Conservation (phyloP, 2,888 invertebrate species). For the Torymus tubicola region DNA sequence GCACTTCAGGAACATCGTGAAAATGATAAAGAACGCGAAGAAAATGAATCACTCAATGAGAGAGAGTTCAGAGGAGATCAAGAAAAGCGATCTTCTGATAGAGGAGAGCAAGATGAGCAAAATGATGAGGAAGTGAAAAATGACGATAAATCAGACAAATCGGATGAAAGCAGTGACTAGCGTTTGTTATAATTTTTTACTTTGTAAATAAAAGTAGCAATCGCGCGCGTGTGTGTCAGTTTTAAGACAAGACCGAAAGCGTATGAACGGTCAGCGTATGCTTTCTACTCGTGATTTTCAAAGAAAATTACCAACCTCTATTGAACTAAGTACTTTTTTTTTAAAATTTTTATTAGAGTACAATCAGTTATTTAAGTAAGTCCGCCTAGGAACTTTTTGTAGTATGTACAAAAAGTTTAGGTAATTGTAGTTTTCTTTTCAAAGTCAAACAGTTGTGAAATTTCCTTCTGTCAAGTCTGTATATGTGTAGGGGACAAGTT, state of each 20-base stretch:
- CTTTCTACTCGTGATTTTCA: constrained; percentile 43
- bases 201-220: constrained; percentile 56
- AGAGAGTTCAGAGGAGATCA: no score
- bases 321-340: constrained; percentile 43
- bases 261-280: constrained; percentile 48
- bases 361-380: constrained; percentile 43
- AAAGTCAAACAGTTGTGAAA: constrained; percentile 14
- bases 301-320: constrained; percentile 32
- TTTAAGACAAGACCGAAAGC: constrained; percentile 33
- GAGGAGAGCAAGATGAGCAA: no score
- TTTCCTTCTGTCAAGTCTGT: constrained; percentile 17
- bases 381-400: constrained; percentile 20
- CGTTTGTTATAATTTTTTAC: constrained; percentile 59
- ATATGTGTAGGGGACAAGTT: constrained; percentile 7
- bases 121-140: no score
- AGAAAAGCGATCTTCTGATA: no score
- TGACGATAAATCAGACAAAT: constrained; percentile 5
- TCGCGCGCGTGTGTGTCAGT: constrained; percentile 47
- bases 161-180: constrained; percentile 71
- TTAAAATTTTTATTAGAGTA: constrained; percentile 50
- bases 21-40: no score
- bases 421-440: constrained; percentile 20
- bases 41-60: no score
- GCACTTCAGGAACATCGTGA: no score
- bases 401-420: constrained; percentile 13